Conservation (phyloP, 1,140 invertebrate genomes). For the Pentalonia nigronervosa region DNA sequence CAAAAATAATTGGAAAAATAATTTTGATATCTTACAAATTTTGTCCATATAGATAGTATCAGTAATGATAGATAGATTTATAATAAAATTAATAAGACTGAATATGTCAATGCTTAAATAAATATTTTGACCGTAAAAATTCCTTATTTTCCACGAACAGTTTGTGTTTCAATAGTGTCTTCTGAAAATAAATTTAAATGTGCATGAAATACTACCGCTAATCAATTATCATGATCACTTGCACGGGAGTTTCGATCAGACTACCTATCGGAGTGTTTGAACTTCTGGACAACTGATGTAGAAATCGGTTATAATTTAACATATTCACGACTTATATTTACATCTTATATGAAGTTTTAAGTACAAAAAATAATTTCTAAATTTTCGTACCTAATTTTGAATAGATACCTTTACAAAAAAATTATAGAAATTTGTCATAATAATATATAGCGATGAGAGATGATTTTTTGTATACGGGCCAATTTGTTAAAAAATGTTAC, state of each 20-base stretch:
- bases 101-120: background rate
- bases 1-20: background rate
- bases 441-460: background rate
- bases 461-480: background rate
- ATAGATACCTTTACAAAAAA: too few relatives aligned
- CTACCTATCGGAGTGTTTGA: background rate
- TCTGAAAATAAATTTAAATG: background rate
- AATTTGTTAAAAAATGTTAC: background rate
- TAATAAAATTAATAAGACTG: background rate
- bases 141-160: background rate
- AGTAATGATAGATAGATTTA: background rate
- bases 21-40: background rate
- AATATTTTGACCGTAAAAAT: too few relatives aligned
- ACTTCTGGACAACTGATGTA: background rate
- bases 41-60: background rate
- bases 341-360: too few relatives aligned
- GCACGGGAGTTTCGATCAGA: background rate
- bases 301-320: background rate
- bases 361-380: background rate
- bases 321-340: too few relatives aligned
- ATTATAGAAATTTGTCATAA: too few relatives aligned
- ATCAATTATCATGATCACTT: background rate
- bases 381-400: background rate
- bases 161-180: background rate
- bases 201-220: background rate